Conservation (phyloP, 2,113 vertebrate genomes). For the Saimiri boliviensis region DNA sequence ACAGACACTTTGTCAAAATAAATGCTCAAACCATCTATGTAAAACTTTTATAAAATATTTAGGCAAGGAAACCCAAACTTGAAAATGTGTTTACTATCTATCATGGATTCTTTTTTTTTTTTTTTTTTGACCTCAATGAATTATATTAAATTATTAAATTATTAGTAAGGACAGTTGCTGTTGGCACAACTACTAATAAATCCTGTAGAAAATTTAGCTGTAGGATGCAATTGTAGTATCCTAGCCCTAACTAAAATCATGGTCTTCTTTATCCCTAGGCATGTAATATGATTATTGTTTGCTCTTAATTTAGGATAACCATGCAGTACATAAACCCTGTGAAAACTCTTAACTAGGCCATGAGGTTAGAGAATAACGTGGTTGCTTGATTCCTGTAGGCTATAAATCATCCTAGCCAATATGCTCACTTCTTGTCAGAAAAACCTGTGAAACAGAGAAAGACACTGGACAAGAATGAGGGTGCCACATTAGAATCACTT, state of each 20-base stretch:
- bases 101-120: neutral
- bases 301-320: slow-evolving; percentile 35
- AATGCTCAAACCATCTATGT: neutral
- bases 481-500: neutral
- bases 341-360: neutral
- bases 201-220: slow-evolving; percentile 9
- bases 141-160: slow-evolving; percentile 39
- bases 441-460: neutral
- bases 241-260: neutral
- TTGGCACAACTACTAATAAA: neutral
- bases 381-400: neutral
- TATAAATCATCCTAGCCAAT: neutral
- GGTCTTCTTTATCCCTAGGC: neutral
- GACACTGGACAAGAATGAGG: neutral
- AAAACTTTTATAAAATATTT: slow-evolving; percentile 47
- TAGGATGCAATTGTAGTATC: neutral
- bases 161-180: neutral
- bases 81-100: slow-evolving; percentile 29
- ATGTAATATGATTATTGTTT: slow-evolving; percentile 28
- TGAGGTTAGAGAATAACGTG: neutral
- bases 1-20: neutral
- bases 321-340: neutral
- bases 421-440: neutral
- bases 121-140: neutral
- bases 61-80: slow-evolving; percentile 1